Evolutionary conservation across 2,797 vertebrate species (phyloP).

Genomic region (Coracias cyanogaster): DNA sequence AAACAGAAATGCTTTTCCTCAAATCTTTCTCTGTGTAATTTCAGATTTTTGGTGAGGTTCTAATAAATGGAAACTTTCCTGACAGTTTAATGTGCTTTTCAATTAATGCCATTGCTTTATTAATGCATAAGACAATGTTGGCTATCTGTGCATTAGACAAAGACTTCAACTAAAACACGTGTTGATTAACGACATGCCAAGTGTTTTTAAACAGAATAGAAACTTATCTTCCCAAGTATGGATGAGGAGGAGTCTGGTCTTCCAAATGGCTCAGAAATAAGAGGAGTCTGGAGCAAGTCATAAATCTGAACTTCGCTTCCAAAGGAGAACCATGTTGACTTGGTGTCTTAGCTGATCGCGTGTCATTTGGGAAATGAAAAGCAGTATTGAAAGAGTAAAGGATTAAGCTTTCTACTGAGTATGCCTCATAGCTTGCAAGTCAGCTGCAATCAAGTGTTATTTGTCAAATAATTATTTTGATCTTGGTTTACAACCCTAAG

Average conservation of each 20-base stretch:
- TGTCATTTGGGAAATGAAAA: not conserved
- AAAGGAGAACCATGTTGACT: not conserved
- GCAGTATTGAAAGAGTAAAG: not conserved
- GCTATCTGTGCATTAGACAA: not conserved
- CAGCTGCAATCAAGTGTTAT: not conserved
- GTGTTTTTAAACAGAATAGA: not conserved
- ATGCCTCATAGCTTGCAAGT: not conserved
- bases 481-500: not conserved
- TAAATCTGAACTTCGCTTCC: not conserved
- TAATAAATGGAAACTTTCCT: not conserved
- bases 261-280: not conserved
- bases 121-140: not conserved
- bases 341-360: not conserved
- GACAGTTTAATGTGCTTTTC: not conserved
- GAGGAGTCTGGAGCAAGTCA: not conserved
- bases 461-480: constrained; percentile 8
- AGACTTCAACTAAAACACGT: not conserved
- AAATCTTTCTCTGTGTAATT: not conserved
- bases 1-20: not conserved
- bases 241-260: not conserved
- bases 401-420: not conserved
- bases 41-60: not conserved
- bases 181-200: not conserved
- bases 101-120: not conserved
- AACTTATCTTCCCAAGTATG: not conserved